Conservation (phyloP, 2,797 vertebrate species). For the Pteronotus mesoamericanus region DNA sequence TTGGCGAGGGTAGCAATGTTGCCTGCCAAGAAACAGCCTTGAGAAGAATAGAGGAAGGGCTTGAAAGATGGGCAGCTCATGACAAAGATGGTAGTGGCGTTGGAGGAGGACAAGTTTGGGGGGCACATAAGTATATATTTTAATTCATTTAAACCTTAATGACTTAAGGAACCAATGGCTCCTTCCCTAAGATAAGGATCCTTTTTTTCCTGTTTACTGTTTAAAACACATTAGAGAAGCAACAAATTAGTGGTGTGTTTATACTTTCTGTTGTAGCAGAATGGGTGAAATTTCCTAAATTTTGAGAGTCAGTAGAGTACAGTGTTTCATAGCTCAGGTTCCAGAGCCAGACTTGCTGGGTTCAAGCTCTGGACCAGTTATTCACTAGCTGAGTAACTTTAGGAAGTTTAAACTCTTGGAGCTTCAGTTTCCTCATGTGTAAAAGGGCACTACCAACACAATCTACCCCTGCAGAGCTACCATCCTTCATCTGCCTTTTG, state of each 20-base stretch:
- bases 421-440: not conserved
- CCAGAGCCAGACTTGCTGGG: not conserved
- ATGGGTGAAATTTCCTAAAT: not conserved
- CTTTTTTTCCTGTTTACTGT: not conserved
- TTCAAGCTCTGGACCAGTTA: not conserved
- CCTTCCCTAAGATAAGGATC: not conserved
- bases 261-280: not conserved
- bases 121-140: not conserved
- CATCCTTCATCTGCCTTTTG: not conserved
- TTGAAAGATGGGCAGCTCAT: not conserved
- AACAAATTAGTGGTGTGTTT: not conserved
- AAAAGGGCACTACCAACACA: not conserved
- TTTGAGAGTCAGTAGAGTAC: not conserved
- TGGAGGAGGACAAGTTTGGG: not conserved
- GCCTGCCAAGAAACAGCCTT: not conserved
- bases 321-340: not conserved
- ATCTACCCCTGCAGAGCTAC: not conserved
- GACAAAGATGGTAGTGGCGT: not conserved
- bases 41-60: rapidly evolving
- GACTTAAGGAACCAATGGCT: not conserved
- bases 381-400: not conserved
- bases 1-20: not conserved
- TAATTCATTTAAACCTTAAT: not conserved
- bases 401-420: not conserved
- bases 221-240: not conserved